Conservation (phyloP, 2,888 invertebrate species). For the Galerucella calmariensis region DNA sequence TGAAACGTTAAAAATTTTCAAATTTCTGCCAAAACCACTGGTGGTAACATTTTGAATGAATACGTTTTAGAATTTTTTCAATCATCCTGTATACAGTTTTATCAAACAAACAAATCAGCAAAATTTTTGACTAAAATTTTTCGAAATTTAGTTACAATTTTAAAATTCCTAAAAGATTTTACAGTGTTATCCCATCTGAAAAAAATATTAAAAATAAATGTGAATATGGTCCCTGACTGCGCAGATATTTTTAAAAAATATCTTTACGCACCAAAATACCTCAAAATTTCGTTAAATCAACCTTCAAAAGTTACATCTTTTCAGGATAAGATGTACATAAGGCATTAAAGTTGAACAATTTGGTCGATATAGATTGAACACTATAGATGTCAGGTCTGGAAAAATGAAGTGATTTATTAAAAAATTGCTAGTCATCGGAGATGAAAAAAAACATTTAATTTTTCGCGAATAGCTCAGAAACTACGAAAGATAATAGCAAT, state of each 20-base stretch:
- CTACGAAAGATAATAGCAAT: no score
- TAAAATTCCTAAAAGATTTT: not conserved
- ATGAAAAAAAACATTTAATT: no score
- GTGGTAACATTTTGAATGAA: no score
- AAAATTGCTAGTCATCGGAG: no score
- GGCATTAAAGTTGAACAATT: slow-evolving; percentile 32
- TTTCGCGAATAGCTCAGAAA: no score
- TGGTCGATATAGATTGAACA: no score
- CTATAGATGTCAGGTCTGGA: no score
- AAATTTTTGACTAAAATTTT: not conserved
- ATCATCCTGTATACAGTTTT: no score
- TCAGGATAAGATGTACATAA: slow-evolving; percentile 47
- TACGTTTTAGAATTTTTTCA: no score
- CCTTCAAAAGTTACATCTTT: slow-evolving; percentile 50
- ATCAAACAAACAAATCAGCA: not conserved
- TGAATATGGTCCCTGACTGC: slow-evolving; percentile 48
- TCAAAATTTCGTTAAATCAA: slow-evolving; percentile 33
- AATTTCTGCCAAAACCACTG: no score
- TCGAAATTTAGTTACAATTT: not conserved
- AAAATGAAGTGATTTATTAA: no score
- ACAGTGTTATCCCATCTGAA: not conserved
- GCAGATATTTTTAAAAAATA: slow-evolving; percentile 41
- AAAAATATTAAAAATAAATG: slow-evolving; percentile 27
- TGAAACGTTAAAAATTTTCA: no score
- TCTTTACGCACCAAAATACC: slow-evolving; percentile 49